phyloP scores from a whole-genome alignment of 2,888 invertebrate species.

The Phyto melanocephala region DNA sequence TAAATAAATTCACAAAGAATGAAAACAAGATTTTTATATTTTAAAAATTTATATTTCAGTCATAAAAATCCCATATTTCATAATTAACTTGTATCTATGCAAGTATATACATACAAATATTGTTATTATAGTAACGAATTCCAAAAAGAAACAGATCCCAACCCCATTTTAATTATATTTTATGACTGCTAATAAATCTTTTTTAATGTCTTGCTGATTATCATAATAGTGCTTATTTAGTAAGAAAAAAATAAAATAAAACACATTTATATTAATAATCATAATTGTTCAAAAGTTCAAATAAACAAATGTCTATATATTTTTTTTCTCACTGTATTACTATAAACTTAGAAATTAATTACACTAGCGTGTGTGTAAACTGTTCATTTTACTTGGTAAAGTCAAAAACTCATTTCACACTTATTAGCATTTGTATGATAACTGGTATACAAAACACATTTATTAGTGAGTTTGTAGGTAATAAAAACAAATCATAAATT shows the following conservation, averaged over 20 bases:
- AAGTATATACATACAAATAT: too few relatives aligned
- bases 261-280: conserved; percentile 33
- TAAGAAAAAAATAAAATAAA: conserved; percentile 2
- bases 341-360: background rate
- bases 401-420: conserved; percentile 3
- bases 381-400: background rate
- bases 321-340: background rate
- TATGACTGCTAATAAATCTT: conserved; percentile 58
- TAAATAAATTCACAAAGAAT: conserved; percentile 55
- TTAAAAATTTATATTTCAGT: conserved; percentile 51
- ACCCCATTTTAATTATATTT: conserved; percentile 59
- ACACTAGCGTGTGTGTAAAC: background rate
- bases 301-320: background rate
- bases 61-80: conserved; percentile 60
- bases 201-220: conserved; percentile 61
- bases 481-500: background rate
- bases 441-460: background rate
- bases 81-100: conserved; percentile 48
- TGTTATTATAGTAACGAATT: too few relatives aligned
- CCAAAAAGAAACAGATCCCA: conserved; percentile 27
- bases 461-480: background rate
- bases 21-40: conserved; percentile 33
- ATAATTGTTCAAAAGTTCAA: conserved; percentile 31
- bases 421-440: conserved; percentile 10
- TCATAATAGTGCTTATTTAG: conserved; percentile 53